A percentile compares a stretch with the other conserved stretches of the same genome.
Conservation (phyloP, 2,113 vertebrate genomes). For the Cynoglossus semilaevis region DNA sequence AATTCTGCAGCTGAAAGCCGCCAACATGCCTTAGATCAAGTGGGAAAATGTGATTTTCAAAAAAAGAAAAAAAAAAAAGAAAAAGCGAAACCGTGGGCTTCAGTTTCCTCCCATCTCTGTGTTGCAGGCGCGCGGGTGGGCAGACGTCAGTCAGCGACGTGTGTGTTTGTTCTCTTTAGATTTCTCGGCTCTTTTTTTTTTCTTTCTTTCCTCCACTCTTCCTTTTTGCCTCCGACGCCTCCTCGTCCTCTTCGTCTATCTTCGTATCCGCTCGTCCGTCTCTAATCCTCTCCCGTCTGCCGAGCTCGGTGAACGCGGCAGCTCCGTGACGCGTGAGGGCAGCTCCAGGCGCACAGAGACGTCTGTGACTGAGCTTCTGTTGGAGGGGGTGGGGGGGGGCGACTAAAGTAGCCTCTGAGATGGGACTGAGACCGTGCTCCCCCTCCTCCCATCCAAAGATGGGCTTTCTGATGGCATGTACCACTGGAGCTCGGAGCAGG, state of each 20-base stretch:
- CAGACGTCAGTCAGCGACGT: slow-evolving; percentile 57
- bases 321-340: slow-evolving; percentile 50
- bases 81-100: slow-evolving; percentile 44
- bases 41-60: slow-evolving; percentile 26
- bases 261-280: slow-evolving; percentile 9
- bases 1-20: slow-evolving; percentile 62
- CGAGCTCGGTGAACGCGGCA: slow-evolving; percentile 35
- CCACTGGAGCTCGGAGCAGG: slow-evolving; percentile 80
- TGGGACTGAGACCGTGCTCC: slow-evolving; percentile 78
- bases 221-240: slow-evolving; percentile 20
- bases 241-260: slow-evolving; percentile 28
- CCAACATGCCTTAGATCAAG: slow-evolving; percentile 55
- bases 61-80: slow-evolving; percentile 42
- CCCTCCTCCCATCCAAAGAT: slow-evolving; percentile 73
- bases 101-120: slow-evolving; percentile 39
- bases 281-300: slow-evolving; percentile 27
- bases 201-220: slow-evolving; percentile 9
- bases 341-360: slow-evolving; percentile 72
- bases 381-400: too few relatives aligned
- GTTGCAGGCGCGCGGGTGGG: slow-evolving; percentile 34
- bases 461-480: slow-evolving; percentile 84
- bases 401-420: slow-evolving; percentile 77
- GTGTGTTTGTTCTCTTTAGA: slow-evolving; percentile 41
- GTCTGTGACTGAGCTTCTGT: slow-evolving; percentile 83
- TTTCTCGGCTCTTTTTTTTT: slow-evolving; percentile 38